Percentiles rank a stretch among this genome's conserved stretches.
Evolutionary conservation across 2,888 invertebrate genomes (phyloP).

Genomic region (Drosophila neutralis): DNA sequence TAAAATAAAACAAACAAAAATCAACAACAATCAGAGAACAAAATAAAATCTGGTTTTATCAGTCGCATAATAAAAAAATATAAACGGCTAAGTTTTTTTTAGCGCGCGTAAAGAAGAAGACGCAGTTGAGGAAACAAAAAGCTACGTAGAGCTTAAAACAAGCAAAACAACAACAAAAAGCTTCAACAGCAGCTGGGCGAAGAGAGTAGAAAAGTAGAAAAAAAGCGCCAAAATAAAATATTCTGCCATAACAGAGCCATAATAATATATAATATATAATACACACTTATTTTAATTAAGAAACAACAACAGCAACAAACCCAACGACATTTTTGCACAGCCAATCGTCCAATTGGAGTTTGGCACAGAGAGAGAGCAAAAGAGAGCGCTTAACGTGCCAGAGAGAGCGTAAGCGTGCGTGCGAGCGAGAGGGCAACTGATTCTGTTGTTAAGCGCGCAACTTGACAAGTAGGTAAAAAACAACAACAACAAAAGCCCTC

Average conservation of each 20-base stretch:
- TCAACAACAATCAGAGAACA: conserved; percentile 31
- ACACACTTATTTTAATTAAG: conserved; percentile 71
- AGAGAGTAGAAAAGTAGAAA: conserved; percentile 9
- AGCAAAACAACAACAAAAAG: conserved; percentile 43
- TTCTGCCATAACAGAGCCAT: conserved; percentile 60
- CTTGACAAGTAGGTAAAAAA: conserved; percentile 64
- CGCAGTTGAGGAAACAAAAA: conserved; percentile 45
- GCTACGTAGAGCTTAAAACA: conserved; percentile 44
- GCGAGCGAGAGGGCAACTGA: conserved; percentile 55
- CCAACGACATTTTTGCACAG: conserved; percentile 42
- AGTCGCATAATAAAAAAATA: conserved; percentile 50
- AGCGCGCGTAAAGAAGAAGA: conserved; percentile 55
- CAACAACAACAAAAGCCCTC: conserved; percentile 15
- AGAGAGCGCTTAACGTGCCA: conserved; percentile 3
- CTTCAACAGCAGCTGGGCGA: conserved; percentile 50
- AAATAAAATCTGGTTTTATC: conserved; percentile 78
- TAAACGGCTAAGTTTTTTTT: conserved; percentile 55
- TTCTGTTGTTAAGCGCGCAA: conserved; percentile 68
- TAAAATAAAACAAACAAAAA: conserved; percentile 45
- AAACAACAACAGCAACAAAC: conserved; percentile 32
- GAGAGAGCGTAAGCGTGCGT: conserved; percentile 13
- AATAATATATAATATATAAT: conserved; percentile 35
- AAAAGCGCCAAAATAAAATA: conserved; percentile 64
- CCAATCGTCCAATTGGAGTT: conserved; percentile 51
- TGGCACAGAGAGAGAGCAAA: conserved; percentile 13